Conservation (phyloP, 1,140 invertebrate genomes). For the Sminthurides bifidus region DNA sequence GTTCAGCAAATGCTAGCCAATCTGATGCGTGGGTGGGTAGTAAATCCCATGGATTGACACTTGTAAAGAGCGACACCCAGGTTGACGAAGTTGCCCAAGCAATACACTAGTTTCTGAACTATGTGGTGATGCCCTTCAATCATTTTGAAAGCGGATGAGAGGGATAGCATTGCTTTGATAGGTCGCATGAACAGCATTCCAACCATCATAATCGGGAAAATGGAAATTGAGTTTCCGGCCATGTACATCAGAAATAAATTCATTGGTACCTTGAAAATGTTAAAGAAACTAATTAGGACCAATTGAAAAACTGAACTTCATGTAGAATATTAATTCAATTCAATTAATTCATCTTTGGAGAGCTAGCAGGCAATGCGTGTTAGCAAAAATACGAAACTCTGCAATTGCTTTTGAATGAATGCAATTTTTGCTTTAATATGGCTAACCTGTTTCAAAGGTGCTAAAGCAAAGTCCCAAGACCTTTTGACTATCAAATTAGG, state of each 20-base stretch:
- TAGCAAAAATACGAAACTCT: too few species aligned
- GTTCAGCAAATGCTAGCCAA: slow-evolving; percentile 95
- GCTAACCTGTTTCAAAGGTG: slow-evolving; percentile 73
- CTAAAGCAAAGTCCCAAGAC: slow-evolving; percentile 94
- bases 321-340: not conserved
- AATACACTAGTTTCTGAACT: slow-evolving; percentile 87
- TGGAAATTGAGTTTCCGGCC: slow-evolving; percentile 97
- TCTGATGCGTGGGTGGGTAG: slow-evolving; percentile 95
- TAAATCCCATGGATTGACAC: slow-evolving; percentile 96
- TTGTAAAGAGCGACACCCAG: slow-evolving; percentile 91
- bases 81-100: slow-evolving; percentile 88
- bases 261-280: slow-evolving; percentile 66
- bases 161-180: slow-evolving; percentile 51
- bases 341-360: not conserved
- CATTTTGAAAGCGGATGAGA: slow-evolving; percentile 70
- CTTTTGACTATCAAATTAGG: slow-evolving; percentile 81
- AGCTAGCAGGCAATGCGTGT: too few species aligned
- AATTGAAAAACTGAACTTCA: not conserved
- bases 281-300: not conserved
- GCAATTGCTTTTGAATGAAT: too few species aligned
- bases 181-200: slow-evolving; percentile 95
- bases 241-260: slow-evolving; percentile 99
- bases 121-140: slow-evolving; percentile 85
- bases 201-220: slow-evolving; percentile 99
- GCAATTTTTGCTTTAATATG: not conserved